Evolutionary conservation across 2,113 vertebrate species (phyloP).

Genomic region (Pelodiscus sinensis): DNA sequence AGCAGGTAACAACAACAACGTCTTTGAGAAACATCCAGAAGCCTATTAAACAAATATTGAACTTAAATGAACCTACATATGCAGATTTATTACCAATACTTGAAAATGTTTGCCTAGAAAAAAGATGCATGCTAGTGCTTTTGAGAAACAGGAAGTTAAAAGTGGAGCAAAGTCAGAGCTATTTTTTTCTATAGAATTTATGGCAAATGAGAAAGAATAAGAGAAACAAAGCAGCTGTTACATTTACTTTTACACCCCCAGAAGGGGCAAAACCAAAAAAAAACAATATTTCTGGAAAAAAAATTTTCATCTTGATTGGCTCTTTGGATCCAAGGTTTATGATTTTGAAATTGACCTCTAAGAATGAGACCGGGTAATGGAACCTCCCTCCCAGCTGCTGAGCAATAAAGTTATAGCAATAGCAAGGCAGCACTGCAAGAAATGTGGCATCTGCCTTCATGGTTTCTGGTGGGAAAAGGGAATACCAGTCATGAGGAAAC

Average conservation of each 20-base stretch:
- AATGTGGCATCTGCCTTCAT: slow-evolving; percentile 30
- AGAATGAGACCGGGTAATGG: background rate
- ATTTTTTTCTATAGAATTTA: background rate
- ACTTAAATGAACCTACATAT: background rate
- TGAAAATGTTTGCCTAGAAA: background rate
- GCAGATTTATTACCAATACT: background rate
- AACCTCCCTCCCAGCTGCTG: background rate
- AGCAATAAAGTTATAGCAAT: slow-evolving; percentile 12
- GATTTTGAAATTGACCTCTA: slow-evolving; percentile 14
- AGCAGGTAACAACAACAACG: background rate
- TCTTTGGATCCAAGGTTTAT: background rate
- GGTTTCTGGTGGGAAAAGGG: slow-evolving; percentile 35
- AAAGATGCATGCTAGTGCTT: background rate
- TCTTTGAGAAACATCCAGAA: background rate
- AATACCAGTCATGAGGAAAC: slow-evolving; percentile 30
- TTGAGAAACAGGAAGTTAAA: background rate
- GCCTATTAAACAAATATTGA: background rate
- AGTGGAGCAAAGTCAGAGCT: background rate
- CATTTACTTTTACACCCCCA: background rate
- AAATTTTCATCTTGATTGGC: background rate
- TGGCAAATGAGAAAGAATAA: background rate
- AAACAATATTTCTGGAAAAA: background rate
- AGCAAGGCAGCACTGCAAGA: background rate
- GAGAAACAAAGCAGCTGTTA: background rate
- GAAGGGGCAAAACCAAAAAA: background rate